Evolutionary conservation across 1,140 invertebrate genomes (phyloP).

Genomic region (Drosophila mayri): DNA sequence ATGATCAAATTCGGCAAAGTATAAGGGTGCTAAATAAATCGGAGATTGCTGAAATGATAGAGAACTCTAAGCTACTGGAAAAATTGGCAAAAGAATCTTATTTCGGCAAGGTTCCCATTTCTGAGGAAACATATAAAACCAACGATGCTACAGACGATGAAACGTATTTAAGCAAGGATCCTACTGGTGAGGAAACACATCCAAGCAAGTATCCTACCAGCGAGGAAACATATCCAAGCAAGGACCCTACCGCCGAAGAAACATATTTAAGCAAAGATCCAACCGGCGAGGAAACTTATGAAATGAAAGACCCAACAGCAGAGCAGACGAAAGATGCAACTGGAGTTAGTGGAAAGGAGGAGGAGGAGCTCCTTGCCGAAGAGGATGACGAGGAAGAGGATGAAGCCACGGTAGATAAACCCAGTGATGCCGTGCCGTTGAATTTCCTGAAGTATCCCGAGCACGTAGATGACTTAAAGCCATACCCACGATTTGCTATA

Average conservation of each 20-base stretch:
- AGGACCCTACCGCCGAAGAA: background rate
- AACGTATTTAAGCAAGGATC: background rate
- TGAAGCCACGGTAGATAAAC: slow-evolving; percentile 6
- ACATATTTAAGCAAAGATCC: background rate
- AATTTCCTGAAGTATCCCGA: slow-evolving; percentile 50
- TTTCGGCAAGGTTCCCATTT: background rate
- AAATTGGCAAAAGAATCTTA: slow-evolving; percentile 25
- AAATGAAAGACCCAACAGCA: background rate
- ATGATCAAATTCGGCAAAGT: background rate
- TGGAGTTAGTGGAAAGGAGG: background rate
- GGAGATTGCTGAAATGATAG: slow-evolving; percentile 3
- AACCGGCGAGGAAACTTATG: background rate
- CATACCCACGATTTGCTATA: slow-evolving; percentile 55
- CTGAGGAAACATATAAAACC: background rate
- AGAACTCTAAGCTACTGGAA: slow-evolving; percentile 5
- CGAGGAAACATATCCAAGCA: background rate
- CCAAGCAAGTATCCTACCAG: background rate
- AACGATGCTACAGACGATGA: background rate
- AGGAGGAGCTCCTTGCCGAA: slow-evolving; percentile 5
- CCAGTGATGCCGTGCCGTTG: background rate
- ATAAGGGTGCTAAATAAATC: background rate
- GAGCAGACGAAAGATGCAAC: slow-evolving; percentile 8
- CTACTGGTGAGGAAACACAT: background rate
- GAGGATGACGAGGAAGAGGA: slow-evolving; percentile 29
- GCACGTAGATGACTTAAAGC: background rate